Percentiles rank a stretch among this genome's conserved stretches.
phyloP scores from a whole-genome alignment of 1,140 invertebrate species.

The Brachionus koreanus region DNA sequence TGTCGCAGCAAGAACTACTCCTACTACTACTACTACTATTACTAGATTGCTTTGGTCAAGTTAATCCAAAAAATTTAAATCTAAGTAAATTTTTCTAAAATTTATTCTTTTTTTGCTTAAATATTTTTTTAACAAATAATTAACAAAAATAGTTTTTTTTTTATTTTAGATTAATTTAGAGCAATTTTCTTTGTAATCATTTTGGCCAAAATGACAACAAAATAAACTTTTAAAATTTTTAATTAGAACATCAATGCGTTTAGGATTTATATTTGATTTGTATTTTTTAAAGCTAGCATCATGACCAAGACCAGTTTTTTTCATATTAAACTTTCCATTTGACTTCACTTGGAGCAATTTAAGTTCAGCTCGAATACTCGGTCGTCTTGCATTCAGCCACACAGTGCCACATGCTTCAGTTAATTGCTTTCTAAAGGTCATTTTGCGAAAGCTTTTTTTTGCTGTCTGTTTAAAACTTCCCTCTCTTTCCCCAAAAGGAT shows the following conservation, averaged over 20 bases:
- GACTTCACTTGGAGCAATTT: slow-evolving; percentile 76
- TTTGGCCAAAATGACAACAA: background rate
- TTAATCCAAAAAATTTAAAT: background rate
- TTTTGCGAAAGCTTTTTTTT: slow-evolving; percentile 57
- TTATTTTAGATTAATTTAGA: background rate
- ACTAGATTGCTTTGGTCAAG: too few species aligned
- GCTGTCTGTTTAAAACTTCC: slow-evolving; percentile 44
- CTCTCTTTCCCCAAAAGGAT: background rate
- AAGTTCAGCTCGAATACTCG: slow-evolving; percentile 76
- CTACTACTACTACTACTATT: too few species aligned
- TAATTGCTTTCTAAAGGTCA: slow-evolving; percentile 72
- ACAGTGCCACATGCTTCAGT: slow-evolving; percentile 79
- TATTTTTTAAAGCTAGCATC: background rate
- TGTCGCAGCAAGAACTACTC: too few species aligned
- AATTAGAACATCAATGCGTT: background rate
- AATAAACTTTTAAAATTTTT: slow-evolving; percentile 32
- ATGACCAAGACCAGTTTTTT: slow-evolving; percentile 13
- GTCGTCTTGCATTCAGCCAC: slow-evolving; percentile 73
- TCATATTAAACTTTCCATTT: slow-evolving; percentile 48
- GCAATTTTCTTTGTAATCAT: background rate
- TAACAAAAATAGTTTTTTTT: background rate
- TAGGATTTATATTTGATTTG: background rate
- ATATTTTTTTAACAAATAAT: background rate
- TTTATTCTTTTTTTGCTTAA: too few species aligned
- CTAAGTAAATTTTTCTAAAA: background rate